Evolutionary conservation across 2,113 vertebrate species (phyloP).

Genomic region (Poecilia latipinna): DNA sequence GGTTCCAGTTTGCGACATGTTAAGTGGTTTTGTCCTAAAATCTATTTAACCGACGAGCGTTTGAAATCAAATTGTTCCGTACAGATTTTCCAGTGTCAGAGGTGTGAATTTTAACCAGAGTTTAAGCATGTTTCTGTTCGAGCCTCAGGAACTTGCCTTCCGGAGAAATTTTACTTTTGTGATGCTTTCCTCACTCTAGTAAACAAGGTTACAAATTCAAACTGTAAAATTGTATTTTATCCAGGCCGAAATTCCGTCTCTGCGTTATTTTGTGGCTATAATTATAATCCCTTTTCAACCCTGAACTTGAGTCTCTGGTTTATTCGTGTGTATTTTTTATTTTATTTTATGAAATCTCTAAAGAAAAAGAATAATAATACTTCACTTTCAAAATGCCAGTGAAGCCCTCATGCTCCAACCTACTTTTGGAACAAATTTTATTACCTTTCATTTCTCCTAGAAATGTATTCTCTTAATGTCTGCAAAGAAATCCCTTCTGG

Average conservation of each 20-base stretch:
- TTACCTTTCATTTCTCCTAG: slow-evolving; percentile 84
- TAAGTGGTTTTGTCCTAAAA: slow-evolving; percentile 62
- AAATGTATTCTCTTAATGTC: slow-evolving; percentile 79
- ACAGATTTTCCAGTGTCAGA: slow-evolving; percentile 44
- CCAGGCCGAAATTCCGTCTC: slow-evolving; percentile 48
- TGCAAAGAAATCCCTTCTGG: slow-evolving; percentile 60
- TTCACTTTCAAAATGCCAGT: neutral
- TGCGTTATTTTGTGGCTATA: slow-evolving; percentile 41
- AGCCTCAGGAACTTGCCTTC: slow-evolving; percentile 47
- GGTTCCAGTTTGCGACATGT: slow-evolving; percentile 64
- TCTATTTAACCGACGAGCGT: slow-evolving; percentile 58
- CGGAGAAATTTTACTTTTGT: slow-evolving; percentile 26
- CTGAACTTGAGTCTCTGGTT: slow-evolving; percentile 41
- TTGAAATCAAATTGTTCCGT: slow-evolving; percentile 40
- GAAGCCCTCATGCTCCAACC: neutral
- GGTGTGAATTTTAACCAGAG: slow-evolving; percentile 34
- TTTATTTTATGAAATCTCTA: neutral
- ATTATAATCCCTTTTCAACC: slow-evolving; percentile 58
- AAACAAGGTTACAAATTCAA: slow-evolving; percentile 24
- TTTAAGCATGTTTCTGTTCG: slow-evolving; percentile 54
- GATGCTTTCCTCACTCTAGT: slow-evolving; percentile 30
- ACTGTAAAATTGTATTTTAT: slow-evolving; percentile 50
- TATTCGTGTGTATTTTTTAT: slow-evolving; percentile 26
- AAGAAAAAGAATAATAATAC: neutral
- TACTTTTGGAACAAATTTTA: slow-evolving; percentile 61